A percentile compares a stretch with the other conserved stretches of the same genome.
phyloP scores from a whole-genome alignment of 1,140 invertebrate genomes.

The Anoplolepis gracilipes region DNA sequence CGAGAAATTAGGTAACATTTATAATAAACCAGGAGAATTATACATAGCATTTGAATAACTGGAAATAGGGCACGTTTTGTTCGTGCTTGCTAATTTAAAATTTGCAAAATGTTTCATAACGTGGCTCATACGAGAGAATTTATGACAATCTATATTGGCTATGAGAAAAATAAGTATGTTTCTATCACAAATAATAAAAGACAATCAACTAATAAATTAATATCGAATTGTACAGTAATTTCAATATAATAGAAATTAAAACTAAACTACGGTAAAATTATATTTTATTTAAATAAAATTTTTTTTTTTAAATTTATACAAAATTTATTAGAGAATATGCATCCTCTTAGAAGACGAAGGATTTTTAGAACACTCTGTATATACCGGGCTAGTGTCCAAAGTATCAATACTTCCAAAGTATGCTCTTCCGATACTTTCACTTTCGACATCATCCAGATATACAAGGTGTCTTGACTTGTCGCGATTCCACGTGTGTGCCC shows the following conservation, averaged over 20 bases:
- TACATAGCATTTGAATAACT: slow-evolving; percentile 18
- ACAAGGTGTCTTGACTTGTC: slow-evolving; percentile 39
- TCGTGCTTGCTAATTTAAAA: not conserved
- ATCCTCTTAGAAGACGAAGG: not conserved
- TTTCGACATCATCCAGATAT: slow-evolving; percentile 46
- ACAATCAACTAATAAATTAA: no score
- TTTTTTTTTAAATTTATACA: not conserved
- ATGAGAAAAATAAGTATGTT: slow-evolving; percentile 42
- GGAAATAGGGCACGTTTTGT: not conserved
- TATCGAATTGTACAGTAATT: not conserved
- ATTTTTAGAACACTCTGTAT: not conserved
- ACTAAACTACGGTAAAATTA: not conserved
- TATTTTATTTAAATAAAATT: no score
- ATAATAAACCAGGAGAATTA: slow-evolving; percentile 47
- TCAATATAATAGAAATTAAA: not conserved
- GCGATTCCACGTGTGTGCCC: slow-evolving; percentile 37
- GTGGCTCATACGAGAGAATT: not conserved
- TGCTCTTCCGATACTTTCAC: slow-evolving; percentile 47
- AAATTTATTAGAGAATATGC: not conserved
- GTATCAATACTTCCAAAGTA: slow-evolving; percentile 31
- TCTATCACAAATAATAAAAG: no score
- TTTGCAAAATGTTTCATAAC: not conserved
- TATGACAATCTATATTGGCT: not conserved
- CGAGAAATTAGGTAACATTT: slow-evolving; percentile 51
- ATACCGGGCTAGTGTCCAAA: not conserved